A percentile compares a stretch with the other conserved stretches of the same genome.
Evolutionary conservation across 1,140 invertebrate genomes (phyloP).

Genomic region (Acromyrmex charruanus): DNA sequence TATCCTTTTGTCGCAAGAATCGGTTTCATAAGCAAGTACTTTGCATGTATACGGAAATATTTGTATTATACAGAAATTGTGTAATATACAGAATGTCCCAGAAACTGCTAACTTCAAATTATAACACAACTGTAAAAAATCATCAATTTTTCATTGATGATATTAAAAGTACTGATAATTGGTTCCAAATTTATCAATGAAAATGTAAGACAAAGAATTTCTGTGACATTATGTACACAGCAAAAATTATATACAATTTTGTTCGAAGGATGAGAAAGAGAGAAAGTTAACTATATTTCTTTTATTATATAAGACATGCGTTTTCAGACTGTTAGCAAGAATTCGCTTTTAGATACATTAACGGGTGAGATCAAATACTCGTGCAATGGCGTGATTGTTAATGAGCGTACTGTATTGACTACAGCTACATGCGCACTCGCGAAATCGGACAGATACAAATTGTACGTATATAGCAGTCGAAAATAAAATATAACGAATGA

Average conservation of each 20-base stretch:
- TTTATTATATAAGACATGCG: slow-evolving; percentile 59
- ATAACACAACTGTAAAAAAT: not conserved
- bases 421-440: slow-evolving; percentile 79
- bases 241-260: slow-evolving; percentile 24
- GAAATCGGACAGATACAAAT: slow-evolving; percentile 74
- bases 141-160: not conserved
- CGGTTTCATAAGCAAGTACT: slow-evolving; percentile 77
- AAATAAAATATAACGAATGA: slow-evolving; percentile 52
- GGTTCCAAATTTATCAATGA: not conserved
- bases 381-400: slow-evolving; percentile 78
- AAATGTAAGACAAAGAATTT: not conserved
- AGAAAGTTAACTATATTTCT: slow-evolving; percentile 28
- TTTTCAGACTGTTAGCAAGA: slow-evolving; percentile 48
- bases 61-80: slow-evolving; percentile 3
- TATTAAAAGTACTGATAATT: not conserved
- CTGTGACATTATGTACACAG: not conserved
- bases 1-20: slow-evolving; percentile 80
- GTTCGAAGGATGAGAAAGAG: slow-evolving; percentile 11
- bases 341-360: slow-evolving; percentile 68
- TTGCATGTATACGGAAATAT: not conserved
- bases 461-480: slow-evolving; percentile 73
- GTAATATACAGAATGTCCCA: slow-evolving; percentile 14
- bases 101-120: not conserved
- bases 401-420: slow-evolving; percentile 77
- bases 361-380: slow-evolving; percentile 76